Conservation (phyloP, 2,113 vertebrate genomes). For the Rattus norvegicus region DNA sequence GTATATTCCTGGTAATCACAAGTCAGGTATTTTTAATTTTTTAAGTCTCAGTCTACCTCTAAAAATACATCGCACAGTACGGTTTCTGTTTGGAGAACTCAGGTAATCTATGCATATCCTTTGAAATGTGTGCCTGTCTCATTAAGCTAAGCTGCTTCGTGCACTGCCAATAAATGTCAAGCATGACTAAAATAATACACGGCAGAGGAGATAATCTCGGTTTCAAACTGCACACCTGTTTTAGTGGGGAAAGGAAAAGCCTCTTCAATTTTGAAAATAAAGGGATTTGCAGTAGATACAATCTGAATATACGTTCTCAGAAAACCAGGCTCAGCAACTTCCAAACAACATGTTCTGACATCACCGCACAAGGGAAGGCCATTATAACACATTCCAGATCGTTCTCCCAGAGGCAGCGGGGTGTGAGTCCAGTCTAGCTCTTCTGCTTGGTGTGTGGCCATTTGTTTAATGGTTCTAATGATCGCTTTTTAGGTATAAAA, state of each 20-base stretch:
- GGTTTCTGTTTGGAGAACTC: slow-evolving; percentile 73
- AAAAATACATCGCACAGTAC: neutral
- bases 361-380: neutral
- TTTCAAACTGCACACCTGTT: slow-evolving; percentile 47
- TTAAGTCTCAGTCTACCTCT: neutral
- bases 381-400: neutral
- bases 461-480: neutral
- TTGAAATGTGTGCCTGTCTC: slow-evolving; percentile 60
- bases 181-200: slow-evolving; percentile 49
- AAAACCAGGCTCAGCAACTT: neutral
- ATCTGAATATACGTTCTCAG: neutral
- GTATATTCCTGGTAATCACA: neutral
- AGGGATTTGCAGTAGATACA: neutral
- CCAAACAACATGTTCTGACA: neutral
- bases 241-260: neutral
- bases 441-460: neutral
- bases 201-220: slow-evolving; percentile 19
- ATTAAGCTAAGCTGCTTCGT: slow-evolving; percentile 59
- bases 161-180: slow-evolving; percentile 54
- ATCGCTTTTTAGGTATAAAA: neutral
- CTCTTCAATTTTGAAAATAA: slow-evolving; percentile 26
- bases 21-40: neutral
- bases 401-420: neutral
- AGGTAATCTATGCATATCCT: slow-evolving; percentile 70
- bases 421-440: neutral